A percentile compares a stretch with the other conserved stretches of the same genome.
phyloP scores from a whole-genome alignment of 2,888 invertebrate genomes.

The Eurytoma californica region DNA sequence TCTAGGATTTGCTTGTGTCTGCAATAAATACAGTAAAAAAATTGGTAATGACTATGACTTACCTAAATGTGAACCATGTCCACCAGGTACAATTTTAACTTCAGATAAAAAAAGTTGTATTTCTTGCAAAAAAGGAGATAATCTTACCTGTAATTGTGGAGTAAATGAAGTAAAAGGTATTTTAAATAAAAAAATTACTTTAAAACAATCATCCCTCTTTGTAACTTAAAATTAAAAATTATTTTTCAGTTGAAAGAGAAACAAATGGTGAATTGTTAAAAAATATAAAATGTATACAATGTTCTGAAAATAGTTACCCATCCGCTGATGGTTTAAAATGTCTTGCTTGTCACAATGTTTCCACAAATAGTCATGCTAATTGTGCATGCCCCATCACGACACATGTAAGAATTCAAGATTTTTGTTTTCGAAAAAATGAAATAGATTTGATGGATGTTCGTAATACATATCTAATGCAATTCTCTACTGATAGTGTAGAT shows the following conservation, averaged over 20 bases:
- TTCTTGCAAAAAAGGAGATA: conserved; percentile 64
- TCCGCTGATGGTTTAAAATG: conserved; percentile 72
- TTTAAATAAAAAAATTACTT: conserved; percentile 19
- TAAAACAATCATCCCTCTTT: conserved; percentile 8
- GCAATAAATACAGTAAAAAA: conserved; percentile 71
- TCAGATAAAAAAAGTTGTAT: conserved; percentile 71
- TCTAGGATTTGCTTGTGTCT: conserved; percentile 75
- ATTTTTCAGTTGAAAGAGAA: conserved; percentile 72
- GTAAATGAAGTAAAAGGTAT: conserved; percentile 70
- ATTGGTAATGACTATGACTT: conserved; percentile 62
- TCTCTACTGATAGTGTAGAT: conserved; percentile 66
- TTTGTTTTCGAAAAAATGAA: conserved; percentile 69
- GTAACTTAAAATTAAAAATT: conserved; percentile 6
- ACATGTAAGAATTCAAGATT: conserved; percentile 68
- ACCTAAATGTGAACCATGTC: conserved; percentile 69
- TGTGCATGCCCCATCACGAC: conserved; percentile 71
- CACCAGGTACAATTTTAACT: conserved; percentile 67
- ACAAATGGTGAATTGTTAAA: conserved; percentile 70
- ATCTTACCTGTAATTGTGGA: conserved; percentile 63
- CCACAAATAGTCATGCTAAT: conserved; percentile 59
- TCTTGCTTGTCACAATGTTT: conserved; percentile 69
- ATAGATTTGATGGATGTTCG: conserved; percentile 70
- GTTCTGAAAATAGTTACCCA: conserved; percentile 73
- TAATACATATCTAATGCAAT: conserved; percentile 70
- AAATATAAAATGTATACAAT: conserved; percentile 72